Evolutionary conservation across 2,888 invertebrate species (phyloP).

Genomic region (Matsumyia berberina): DNA sequence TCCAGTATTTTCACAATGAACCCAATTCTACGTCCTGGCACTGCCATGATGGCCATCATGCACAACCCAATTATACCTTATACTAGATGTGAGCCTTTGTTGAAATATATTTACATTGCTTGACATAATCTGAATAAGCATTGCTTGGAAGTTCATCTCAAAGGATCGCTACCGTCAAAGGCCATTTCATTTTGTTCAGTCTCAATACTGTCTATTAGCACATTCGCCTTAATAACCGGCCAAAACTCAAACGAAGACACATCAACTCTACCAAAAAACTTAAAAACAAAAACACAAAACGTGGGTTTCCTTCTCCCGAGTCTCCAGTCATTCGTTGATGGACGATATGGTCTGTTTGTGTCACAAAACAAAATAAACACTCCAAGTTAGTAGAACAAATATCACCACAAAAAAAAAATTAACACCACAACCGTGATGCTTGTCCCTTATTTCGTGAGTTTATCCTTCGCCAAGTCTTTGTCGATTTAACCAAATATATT

Average conservation of each 20-base stretch:
- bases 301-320: conserved; percentile 1
- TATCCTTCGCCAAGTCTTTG: conserved; percentile 45
- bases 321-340: conserved; percentile 52
- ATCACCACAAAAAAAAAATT: conserved; percentile 10
- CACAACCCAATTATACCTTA: no score
- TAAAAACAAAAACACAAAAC: not conserved
- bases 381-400: conserved; percentile 19
- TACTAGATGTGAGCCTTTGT: no score
- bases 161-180: no score
- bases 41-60: no score
- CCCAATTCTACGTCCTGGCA: no score
- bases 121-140: no score
- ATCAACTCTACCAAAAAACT: not conserved
- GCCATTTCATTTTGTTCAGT: no score
- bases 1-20: no score
- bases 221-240: not conserved
- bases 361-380: conserved; percentile 39
- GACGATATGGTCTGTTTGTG: conserved; percentile 60
- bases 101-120: no score
- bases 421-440: conserved; percentile 45
- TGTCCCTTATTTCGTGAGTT: conserved; percentile 61
- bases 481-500: conserved; percentile 62
- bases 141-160: no score
- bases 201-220: not conserved
- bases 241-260: not conserved